These are phyloP conservation scores for Acromyrmex heyeri DNA, from an alignment of 1,140 invertebrate species.

Conservation along the genomic window DNA sequence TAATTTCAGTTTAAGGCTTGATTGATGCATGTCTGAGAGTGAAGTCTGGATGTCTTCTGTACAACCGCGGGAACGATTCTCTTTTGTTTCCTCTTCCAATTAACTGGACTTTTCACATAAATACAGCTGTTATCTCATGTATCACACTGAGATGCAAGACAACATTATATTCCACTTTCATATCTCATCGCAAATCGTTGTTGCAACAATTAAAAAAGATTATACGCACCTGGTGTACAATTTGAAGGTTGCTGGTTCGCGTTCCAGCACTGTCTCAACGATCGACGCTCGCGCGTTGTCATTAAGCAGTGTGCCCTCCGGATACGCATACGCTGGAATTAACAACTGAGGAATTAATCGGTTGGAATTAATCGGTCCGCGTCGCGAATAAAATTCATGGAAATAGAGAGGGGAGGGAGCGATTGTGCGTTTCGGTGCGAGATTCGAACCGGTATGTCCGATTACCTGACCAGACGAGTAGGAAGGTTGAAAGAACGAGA, in stretches of 20 bases:
- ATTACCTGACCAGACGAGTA: constrained; percentile 69
- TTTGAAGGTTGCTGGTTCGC: constrained; percentile 80
- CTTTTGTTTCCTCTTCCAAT: neutral
- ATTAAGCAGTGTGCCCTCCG: constrained; percentile 75
- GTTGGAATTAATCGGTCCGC: neutral
- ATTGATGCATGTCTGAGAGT: neutral
- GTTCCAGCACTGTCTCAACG: constrained; percentile 74
- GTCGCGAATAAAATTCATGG: neutral
- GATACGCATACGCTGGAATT: constrained; percentile 63
- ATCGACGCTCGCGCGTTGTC: constrained; percentile 74
- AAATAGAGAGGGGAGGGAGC: neutral
- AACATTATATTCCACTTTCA: neutral
- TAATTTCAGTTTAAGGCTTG: neutral
- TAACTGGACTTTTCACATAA: neutral
- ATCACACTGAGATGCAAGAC: neutral
- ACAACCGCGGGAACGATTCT: neutral
- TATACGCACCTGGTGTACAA: constrained; percentile 78
- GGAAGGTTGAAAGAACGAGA: constrained; percentile 61
- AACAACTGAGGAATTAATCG: constrained; percentile 13
- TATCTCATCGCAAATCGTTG: constrained; percentile 4
- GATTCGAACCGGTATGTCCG: neutral
- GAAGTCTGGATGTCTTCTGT: neutral
- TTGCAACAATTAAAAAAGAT: neutral
- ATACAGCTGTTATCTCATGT: neutral
- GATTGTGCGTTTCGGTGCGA: neutral